Evolutionary conservation across 37 sponge, comb jelly and placozoan genomes (phyloP), one percentile per base, ranked within the genome.

Genomic region (Mnemiopsis leidyi): DNA sequence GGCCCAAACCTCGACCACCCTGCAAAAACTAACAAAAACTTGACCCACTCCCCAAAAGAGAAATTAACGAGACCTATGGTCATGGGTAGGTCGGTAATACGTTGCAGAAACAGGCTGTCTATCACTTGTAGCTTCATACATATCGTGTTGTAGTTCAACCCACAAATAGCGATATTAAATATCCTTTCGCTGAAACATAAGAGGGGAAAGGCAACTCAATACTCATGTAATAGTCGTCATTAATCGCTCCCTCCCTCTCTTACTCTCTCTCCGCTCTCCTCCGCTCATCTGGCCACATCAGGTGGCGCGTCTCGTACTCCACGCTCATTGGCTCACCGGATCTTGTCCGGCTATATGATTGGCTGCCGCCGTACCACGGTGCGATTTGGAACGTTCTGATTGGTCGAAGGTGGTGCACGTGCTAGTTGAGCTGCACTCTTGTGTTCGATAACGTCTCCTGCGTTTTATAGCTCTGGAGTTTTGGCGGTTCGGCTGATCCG

Each of bases 151-250:
- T 48, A 48, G 61, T 71, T 71, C 30, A 71, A 71, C 73, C 73
- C 3, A 48, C 61, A 48, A 48, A 77, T 32, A 77, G 35, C 35
- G 79, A 77, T 77, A 77, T 77, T 77, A 34, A 77, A 77, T 77
- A 32, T 77, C 79, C 9, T 77, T 77, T 77, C 35, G 32, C 18
- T 77, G 79, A 77, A 77, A 77, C 79, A 77, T 77, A 77, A 77
- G 32, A 32, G 18, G 26, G 79, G 79, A 9, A 34, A 77, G 35
- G 79, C 79, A 77, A 77, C 79, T 77, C 79, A 77, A 77, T 77
- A 77, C 61, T 48, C 61, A 48, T 48, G 13, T 48, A 48, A 48
- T 48, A 13, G 61, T 48, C 61, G 61, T 48, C 61, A 48, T 48
- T 48, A 48, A 48, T 48, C 61, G 61, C 13, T 48, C 61, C 61